Base-by-base conservation (phyloP, 2,113 vertebrate genomes). In the Halcyon senegalensis region DNA sequence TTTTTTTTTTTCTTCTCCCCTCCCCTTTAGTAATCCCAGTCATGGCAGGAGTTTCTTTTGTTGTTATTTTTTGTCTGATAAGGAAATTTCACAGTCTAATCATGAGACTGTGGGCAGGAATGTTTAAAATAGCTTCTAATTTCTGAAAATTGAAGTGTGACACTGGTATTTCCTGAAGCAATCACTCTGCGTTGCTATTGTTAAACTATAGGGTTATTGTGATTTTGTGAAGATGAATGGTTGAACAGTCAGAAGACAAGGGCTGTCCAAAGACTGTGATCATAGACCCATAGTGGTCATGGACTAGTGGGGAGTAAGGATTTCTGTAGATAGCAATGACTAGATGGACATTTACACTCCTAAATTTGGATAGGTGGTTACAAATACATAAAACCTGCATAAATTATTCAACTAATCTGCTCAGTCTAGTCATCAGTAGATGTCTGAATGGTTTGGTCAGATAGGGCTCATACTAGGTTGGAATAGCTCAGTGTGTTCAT, bases 1-100 rank as follows among this genome's bases (percentile, higher is more conserved):
- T 60, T 41, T 56, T 89, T 8, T 18, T 43, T 43, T 15, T 87
- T 75, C 18, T 67, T 16, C 31, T 16, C 24, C 23, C 50, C 50
- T 51, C 23, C 50, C 12, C 50, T 76, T 66, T 75, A 90, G 19
- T 59, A 84, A 81, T 76, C 17, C 8, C 56, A 43, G 28, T 53
- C 21, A 77, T 90, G 70, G 11, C 21, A 83, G 51, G 80, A 84
- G 31, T 63, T 97, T 90, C 76, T 94, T 95, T 96, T 86, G 11
- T 4, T 48, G 14, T 44, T 70, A 2, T 11, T 72, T 89, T 64
- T 46, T 84, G 13, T 72, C 51, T 33, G 35, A 75, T 76, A 82
- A 80, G 62, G 60, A 28, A 76, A n/a, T 92, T 95, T 96, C 84
- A 46, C 25, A 63, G 51, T 37, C 37, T 93, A 89, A 74, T 94